Base-by-base conservation (phyloP, 2,797 vertebrate genomes). In the Pantherophis alleghaniensis region DNA sequence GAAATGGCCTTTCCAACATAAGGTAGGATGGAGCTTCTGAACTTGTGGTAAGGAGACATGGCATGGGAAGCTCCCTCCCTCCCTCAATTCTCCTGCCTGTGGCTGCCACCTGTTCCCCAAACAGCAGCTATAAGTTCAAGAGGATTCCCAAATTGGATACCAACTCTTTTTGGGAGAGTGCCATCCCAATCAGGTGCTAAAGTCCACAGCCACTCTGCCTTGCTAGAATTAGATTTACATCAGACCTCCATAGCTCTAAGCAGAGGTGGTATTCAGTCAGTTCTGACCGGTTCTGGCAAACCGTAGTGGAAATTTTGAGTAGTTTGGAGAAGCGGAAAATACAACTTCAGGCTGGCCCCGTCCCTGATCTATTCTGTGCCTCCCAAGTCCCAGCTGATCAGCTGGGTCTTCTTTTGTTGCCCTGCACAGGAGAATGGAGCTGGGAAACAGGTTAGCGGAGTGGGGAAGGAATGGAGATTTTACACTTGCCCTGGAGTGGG, bases 1-100 rank as follows among this genome's bases (percentile, higher is more conserved):
- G 66, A 94, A 97, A 0, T 98, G 98, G 98, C 98, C 98, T 32
- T 98, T 98, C 94, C 97, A 96, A 89, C 98, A 98, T 93, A 98
- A 98, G 98, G 98, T 98, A 96, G 89, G 16, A 96, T 91, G 16
- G 55, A 12, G 6, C 5, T 90, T 87, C 47, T 26, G 2, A 60
- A 56, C 5, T 14, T 10, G 20, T 57, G 11, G 18, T 24, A 37
- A 22, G 56, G 1, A 4, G 56, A 42, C 37, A 42, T 7, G 1
- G 12, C 42, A 13, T 74, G 56, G 20, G 63, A 74, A 79, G 11
- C 42, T 88, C n/a, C 47, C 28, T 88, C 3, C n/a, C 42, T 87
- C 12, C 28, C 53, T 66, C 63, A 16, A 42, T 79, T 79, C 7
- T 79, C 32, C 69, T 37, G 32, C 16, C 16, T 37, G 7, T 79